These are phyloP conservation scores for Oplegnathus fasciatus DNA, from an alignment of 2,113 vertebrate genomes.

Conservation along the genomic window DNA sequence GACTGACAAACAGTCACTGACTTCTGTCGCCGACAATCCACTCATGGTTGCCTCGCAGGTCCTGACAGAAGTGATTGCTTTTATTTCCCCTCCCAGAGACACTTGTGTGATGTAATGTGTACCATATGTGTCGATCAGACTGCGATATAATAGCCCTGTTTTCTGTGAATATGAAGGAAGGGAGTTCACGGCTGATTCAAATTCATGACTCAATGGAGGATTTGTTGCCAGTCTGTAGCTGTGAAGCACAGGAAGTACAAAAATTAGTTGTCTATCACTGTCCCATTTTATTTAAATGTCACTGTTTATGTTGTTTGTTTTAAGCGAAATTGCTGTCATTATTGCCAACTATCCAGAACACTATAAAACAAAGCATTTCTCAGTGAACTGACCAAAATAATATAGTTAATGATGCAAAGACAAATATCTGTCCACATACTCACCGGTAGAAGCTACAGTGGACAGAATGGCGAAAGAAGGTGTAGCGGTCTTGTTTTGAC, in stretches of 20 bases:
- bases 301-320: background rate
- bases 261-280: background rate
- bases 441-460: conserved; percentile 70
- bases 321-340: background rate
- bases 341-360: background rate
- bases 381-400: background rate
- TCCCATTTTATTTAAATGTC: background rate
- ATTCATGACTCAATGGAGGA: conserved; percentile 60
- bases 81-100: conserved; percentile 63
- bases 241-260: conserved; percentile 19
- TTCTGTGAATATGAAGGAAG: conserved; percentile 31
- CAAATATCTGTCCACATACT: conserved; percentile 12
- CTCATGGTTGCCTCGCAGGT: conserved; percentile 64
- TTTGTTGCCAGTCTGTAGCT: conserved; percentile 59
- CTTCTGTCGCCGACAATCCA: conserved; percentile 58
- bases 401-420: background rate
- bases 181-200: conserved; percentile 29
- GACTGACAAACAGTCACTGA: conserved; percentile 70
- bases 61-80: conserved; percentile 66
- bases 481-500: conserved; percentile 72
- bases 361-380: background rate
- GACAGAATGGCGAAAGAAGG: conserved; percentile 70
- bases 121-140: conserved; percentile 69
- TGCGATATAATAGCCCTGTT: background rate
- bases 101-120: conserved; percentile 75